Conservation (phyloP, 1,140 invertebrate genomes). For the Sitobion miscanthi region DNA sequence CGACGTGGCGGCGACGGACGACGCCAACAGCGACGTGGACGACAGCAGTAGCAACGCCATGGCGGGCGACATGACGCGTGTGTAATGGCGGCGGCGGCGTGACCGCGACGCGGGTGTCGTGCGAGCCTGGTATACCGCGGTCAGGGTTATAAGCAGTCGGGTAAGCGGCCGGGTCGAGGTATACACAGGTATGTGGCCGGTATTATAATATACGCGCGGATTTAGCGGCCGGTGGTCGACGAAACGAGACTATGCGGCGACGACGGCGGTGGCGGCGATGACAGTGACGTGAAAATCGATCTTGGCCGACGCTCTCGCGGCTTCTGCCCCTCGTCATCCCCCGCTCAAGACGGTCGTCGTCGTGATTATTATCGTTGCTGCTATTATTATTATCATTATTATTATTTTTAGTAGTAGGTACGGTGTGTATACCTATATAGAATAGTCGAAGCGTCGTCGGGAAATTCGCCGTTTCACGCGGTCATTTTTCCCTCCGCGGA, state of each 20-base stretch:
- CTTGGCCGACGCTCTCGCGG: not conserved
- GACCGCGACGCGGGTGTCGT: not conserved
- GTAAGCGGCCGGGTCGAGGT: not conserved
- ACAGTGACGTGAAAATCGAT: conserved; percentile 14
- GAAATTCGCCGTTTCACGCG: conserved; percentile 20
- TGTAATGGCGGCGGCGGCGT: not conserved
- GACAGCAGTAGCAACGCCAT: not conserved
- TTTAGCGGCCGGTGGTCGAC: not conserved
- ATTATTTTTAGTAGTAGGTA: not conserved
- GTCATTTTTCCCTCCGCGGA: not conserved
- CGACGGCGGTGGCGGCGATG: not conserved
- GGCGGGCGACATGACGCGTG: not conserved
- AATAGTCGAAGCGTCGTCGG: not conserved
- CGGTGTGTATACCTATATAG: no score
- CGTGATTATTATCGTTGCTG: not conserved
- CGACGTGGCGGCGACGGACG: not conserved
- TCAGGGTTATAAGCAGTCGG: not conserved
- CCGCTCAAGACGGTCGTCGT: not conserved
- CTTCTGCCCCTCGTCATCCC: not conserved
- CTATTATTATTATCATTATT: not conserved
- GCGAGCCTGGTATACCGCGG: not conserved
- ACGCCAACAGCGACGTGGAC: not conserved
- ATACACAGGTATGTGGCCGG: no score
- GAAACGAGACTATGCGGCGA: not conserved
- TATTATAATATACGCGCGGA: not conserved